Evolutionary conservation across 2,113 vertebrate genomes (phyloP).

Genomic region (Cyrtonyx montezumae): DNA sequence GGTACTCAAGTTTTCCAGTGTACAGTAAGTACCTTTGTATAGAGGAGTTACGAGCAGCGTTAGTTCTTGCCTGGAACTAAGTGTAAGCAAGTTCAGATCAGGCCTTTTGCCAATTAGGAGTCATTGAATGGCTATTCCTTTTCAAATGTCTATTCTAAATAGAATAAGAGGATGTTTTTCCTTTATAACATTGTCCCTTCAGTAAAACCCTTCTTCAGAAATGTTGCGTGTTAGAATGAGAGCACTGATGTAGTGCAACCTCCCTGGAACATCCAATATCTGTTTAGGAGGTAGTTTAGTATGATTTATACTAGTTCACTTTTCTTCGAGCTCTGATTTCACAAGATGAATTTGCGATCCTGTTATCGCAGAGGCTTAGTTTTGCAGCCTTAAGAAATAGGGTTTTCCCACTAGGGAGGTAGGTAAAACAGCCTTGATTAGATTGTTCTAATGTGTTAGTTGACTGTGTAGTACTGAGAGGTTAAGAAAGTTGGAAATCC

Average conservation of each 20-base stretch:
- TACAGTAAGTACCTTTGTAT: not conserved
- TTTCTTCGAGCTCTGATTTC: constrained; percentile 39
- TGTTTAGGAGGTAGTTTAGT: not conserved
- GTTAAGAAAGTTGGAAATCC: not conserved
- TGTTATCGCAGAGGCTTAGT: constrained; percentile 9
- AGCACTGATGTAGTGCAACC: constrained; percentile 15
- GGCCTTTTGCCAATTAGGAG: not conserved
- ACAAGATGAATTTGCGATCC: constrained; percentile 34
- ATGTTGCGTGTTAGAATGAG: not conserved
- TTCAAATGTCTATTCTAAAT: not conserved
- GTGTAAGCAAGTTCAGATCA: not conserved
- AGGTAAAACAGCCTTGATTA: not conserved
- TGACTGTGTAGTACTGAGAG: not conserved
- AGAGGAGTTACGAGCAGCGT: not conserved
- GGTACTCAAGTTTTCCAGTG: not conserved
- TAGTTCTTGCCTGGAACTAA: not conserved
- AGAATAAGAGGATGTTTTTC: not conserved
- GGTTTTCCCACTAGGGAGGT: not conserved
- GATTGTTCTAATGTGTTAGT: not conserved
- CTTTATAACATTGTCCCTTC: not conserved
- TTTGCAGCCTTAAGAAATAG: constrained; percentile 12
- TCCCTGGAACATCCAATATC: not conserved
- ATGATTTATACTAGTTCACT: constrained; percentile 9
- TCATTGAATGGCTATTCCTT: not conserved
- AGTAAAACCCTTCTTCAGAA: not conserved